Percentiles rank a stretch among this genome's conserved stretches.
Evolutionary conservation across 2,113 vertebrate genomes (phyloP).

Genomic region (Oncorhynchus masou): DNA sequence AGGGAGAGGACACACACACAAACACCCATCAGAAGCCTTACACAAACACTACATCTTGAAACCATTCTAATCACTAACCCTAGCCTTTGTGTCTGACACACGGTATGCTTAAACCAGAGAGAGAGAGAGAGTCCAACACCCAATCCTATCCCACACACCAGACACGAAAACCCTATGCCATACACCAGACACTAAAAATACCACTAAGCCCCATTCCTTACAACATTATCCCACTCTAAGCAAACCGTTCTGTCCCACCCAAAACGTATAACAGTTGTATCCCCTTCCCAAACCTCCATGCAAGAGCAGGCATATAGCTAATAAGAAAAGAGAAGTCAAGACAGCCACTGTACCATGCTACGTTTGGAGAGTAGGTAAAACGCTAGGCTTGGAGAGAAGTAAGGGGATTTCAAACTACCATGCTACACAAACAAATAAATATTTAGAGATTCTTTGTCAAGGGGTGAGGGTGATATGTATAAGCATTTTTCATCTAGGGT

Average conservation of each 20-base stretch:
- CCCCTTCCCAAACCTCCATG: constrained; percentile 50
- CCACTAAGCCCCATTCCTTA: not conserved
- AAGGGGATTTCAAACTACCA: constrained; percentile 55
- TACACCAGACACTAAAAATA: constrained; percentile 13
- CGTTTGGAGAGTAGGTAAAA: constrained; percentile 56
- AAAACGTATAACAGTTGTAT: constrained; percentile 26
- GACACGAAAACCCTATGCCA: constrained; percentile 1
- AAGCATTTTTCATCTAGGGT: too few relatives aligned
- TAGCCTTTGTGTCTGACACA: not conserved
- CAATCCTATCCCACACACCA: not conserved
- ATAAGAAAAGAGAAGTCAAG: constrained; percentile 51
- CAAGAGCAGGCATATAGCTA: constrained; percentile 67
- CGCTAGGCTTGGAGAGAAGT: constrained; percentile 59
- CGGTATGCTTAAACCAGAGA: not conserved
- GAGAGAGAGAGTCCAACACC: not conserved
- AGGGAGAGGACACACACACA: constrained; percentile 43
- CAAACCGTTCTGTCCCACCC: not conserved
- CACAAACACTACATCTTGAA: constrained; percentile 5
- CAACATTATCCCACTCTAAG: too few relatives aligned
- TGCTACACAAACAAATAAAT: constrained; percentile 53
- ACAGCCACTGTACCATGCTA: constrained; percentile 69
- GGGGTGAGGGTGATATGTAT: too few relatives aligned
- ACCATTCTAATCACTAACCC: too few relatives aligned
- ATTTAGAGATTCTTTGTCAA: too few relatives aligned
- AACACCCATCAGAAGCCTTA: not conserved